phyloP scores from a whole-genome alignment of 2,888 invertebrate species.

The Hydrotaea diabolus region DNA sequence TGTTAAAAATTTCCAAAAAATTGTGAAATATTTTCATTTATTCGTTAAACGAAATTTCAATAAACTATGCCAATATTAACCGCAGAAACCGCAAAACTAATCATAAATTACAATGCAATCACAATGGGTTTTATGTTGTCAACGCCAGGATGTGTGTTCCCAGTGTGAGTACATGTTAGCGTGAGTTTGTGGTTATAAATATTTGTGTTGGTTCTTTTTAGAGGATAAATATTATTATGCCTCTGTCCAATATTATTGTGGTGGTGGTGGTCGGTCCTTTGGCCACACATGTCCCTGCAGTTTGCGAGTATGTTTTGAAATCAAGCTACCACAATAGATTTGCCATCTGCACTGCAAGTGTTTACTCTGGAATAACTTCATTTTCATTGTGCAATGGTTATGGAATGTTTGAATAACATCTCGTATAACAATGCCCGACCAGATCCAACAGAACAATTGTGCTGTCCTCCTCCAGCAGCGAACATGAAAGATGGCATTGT shows the following conservation, averaged over 20 bases:
- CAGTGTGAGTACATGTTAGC: neutral
- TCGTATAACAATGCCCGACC: neutral
- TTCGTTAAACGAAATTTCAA: neutral
- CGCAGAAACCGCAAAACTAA: neutral
- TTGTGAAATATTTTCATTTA: neutral
- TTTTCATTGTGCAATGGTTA: neutral
- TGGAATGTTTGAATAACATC: neutral
- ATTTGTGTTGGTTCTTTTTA: neutral
- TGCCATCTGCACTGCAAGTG: neutral
- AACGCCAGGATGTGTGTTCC: neutral
- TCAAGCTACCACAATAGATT: neutral
- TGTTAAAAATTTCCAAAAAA: neutral
- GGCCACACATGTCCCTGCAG: neutral
- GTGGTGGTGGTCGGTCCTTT: neutral
- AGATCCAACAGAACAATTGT: too few species aligned
- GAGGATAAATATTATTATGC: neutral
- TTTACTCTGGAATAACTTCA: neutral
- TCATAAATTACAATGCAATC: conserved; percentile 2
- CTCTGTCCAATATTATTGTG: neutral
- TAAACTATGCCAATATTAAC: neutral
- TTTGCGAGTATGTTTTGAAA: neutral
- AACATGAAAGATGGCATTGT: neutral
- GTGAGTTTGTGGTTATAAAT: neutral
- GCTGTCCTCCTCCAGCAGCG: neutral
- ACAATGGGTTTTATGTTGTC: conserved; percentile 11